These are phyloP conservation scores for Campylomormyrus tamandua DNA, from an alignment of 2,113 vertebrate genomes.

Conservation along the genomic window DNA sequence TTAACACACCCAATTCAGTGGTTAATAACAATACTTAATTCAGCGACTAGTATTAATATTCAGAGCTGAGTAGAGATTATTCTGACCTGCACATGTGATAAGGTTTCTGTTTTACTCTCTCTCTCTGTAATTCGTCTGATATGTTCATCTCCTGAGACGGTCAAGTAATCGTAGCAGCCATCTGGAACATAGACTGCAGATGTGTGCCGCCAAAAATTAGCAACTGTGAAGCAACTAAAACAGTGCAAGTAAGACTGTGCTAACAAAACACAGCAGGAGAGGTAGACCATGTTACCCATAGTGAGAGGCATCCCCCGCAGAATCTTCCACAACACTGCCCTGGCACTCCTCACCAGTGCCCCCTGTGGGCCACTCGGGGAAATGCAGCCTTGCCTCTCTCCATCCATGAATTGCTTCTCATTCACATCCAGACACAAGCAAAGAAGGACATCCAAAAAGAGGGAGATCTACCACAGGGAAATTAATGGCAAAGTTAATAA, in stretches of 20 bases:
- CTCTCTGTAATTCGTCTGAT: conserved; percentile 61
- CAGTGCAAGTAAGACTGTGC: background rate
- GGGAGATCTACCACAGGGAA: conserved; percentile 67
- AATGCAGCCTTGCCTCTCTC: conserved; percentile 45
- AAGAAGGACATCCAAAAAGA: conserved; percentile 85
- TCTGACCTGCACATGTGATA: conserved; percentile 72
- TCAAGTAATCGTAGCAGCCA: conserved; percentile 76
- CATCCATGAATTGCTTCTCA: conserved; percentile 62
- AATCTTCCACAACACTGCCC: conserved; percentile 72
- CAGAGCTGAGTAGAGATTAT: background rate
- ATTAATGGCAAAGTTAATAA: background rate
- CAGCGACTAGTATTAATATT: background rate
- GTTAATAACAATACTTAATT: background rate
- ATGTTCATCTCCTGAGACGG: conserved; percentile 64
- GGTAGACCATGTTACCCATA: conserved; percentile 56
- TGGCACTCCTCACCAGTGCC: conserved; percentile 51
- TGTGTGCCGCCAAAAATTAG: background rate
- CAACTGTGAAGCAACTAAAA: background rate
- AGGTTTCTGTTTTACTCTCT: conserved; percentile 47
- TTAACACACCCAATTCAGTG: background rate
- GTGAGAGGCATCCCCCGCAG: conserved; percentile 66
- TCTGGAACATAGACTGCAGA: conserved; percentile 63
- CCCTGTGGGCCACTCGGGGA: conserved; percentile 26
- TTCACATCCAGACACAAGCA: conserved; percentile 72
- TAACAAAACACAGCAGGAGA: background rate